A percentile compares a stretch with the other conserved stretches of the same genome.
These are phyloP conservation scores for Drosophila novamexicana DNA, from an alignment of 1,140 invertebrate species.

Conservation along the genomic window DNA sequence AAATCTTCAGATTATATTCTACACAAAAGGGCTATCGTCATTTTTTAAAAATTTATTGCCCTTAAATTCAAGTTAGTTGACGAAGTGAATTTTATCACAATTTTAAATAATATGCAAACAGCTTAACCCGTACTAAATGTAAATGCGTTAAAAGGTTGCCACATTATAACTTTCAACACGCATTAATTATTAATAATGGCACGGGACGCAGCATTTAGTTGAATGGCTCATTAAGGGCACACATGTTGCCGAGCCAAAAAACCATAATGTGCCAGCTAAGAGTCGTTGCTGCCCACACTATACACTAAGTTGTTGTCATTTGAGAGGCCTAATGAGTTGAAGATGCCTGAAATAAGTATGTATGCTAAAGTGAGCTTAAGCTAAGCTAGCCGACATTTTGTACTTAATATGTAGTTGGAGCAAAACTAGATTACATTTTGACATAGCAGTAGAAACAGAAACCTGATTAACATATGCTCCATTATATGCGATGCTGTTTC, in stretches of 20 bases:
- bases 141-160: conserved; percentile 55
- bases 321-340: conserved; percentile 8
- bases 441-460: background rate
- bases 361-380: background rate
- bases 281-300: background rate
- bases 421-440: conserved; percentile 8
- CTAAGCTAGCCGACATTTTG: background rate
- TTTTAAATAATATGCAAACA: conserved; percentile 35
- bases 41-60: background rate
- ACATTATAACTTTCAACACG: conserved; percentile 63
- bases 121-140: conserved; percentile 31
- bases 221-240: conserved; percentile 48
- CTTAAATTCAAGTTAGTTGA: background rate
- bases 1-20: too few species aligned
- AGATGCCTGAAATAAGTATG: conserved; percentile 6
- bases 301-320: conserved; percentile 1
- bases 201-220: conserved; percentile 29
- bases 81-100: background rate
- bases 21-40: background rate
- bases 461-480: conserved; percentile 37
- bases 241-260: conserved; percentile 17
- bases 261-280: background rate
- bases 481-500: conserved; percentile 23
- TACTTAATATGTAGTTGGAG: background rate
- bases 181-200: conserved; percentile 67